Conservation (phyloP, 2,113 vertebrate genomes). For the Paedocypris sp. region DNA sequence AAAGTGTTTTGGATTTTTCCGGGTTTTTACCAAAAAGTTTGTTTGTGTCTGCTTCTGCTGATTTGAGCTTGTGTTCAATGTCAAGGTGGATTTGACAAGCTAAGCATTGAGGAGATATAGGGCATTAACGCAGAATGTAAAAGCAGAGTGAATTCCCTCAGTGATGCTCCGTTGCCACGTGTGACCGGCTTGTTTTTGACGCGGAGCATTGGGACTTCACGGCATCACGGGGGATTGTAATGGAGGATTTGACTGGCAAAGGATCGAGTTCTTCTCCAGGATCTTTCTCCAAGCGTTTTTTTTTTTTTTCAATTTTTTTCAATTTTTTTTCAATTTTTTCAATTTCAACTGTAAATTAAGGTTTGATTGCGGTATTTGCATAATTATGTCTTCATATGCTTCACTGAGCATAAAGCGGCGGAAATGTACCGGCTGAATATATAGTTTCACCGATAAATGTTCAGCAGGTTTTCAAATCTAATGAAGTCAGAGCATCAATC, state of each 20-base stretch:
- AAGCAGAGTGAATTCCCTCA: conserved; percentile 21
- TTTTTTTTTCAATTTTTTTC: background rate
- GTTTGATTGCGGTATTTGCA: background rate
- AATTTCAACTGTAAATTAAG: background rate
- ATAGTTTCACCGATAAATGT: background rate
- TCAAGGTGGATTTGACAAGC: conserved; percentile 2
- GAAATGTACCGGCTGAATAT: background rate
- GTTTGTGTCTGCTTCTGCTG: conserved; percentile 9
- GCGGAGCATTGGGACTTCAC: conserved; percentile 22
- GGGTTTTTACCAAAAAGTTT: no score
- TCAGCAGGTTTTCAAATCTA: no score
- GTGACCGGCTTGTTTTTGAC: conserved; percentile 37
- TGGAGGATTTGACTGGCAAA: background rate
- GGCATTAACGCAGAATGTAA: conserved; percentile 27
- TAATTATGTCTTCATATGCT: background rate
- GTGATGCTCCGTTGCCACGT: conserved; percentile 20
- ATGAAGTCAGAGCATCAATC: no score
- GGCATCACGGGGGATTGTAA: conserved; percentile 16
- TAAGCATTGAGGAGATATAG: conserved; percentile 20
- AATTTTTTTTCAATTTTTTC: background rate
- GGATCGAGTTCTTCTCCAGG: background rate
- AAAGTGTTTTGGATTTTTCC: no score
- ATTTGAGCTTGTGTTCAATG: conserved; percentile 19
- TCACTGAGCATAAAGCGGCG: background rate
- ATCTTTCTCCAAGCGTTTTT: background rate